Conservation (phyloP, 2,113 vertebrate genomes). For the Probosciger aterrimus region DNA sequence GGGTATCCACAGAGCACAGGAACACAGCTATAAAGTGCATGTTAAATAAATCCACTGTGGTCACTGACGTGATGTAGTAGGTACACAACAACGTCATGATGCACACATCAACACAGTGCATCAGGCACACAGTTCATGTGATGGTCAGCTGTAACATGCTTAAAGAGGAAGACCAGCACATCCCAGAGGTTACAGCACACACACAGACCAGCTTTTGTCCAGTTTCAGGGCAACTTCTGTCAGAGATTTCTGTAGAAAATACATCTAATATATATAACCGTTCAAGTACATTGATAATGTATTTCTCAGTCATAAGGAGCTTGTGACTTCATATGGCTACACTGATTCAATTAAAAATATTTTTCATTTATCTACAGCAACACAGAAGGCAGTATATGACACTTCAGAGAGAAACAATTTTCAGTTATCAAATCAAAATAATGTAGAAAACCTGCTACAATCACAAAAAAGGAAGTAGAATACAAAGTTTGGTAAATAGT, state of each 20-base stretch:
- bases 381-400: neutral
- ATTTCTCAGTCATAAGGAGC: neutral
- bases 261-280: neutral
- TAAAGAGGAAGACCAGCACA: neutral
- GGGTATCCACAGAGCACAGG: neutral
- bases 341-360: neutral
- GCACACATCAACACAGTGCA: neutral
- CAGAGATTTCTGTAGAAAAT: neutral
- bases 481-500: neutral
- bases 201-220: neutral
- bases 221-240: neutral
- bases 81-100: neutral
- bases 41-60: neutral
- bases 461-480: neutral
- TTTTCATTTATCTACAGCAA: neutral
- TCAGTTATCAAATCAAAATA: neutral
- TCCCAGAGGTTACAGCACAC: neutral
- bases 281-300: neutral
- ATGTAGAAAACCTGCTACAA: neutral
- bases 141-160: accelerated
- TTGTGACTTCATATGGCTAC: neutral
- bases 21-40: neutral
- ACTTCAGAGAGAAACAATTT: neutral
- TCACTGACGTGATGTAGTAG: neutral
- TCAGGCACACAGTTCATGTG: neutral